Base-by-base conservation (phyloP, 2,797 vertebrate species). In the Emys orbicularis region DNA sequence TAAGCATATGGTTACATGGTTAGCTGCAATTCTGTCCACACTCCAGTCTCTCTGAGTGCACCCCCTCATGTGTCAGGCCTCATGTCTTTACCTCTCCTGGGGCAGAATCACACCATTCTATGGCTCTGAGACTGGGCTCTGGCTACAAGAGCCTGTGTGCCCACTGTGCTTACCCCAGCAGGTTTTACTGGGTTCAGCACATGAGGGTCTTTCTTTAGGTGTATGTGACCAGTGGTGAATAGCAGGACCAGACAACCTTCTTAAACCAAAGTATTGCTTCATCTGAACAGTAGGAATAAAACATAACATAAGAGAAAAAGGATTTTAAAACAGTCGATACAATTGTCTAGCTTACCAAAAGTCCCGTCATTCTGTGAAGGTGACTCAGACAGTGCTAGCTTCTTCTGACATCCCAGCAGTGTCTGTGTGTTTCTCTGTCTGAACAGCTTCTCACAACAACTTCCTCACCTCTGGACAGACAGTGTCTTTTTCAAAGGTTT, bases 361-460 rank as follows among this genome's bases (percentile, higher is more conserved):
- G 65, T 19, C n/a, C 19, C 5, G 5, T 9, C 65, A 21, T 37
- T 68, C 82, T 19, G 12, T 4, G 72, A 50, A 3, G 29, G 5
- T 47, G 13, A 56, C 41, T 29, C 1, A 86, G 47, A 61, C 25
- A 11, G 10, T 47, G 0, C 0, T 31, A 54, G 8, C 65, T 15
- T 56, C 74, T 81, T 86, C 16, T 84, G 19, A 5, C 59, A 31
- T 13, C 4, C 93, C 41, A 74, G 4, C 8, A 74, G 7, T 86
- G 5, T 47, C 95, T 94, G 79, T 12, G 92, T 93, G 31, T 10
- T 34, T 68, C 57, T 59, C 52, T 81, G 25, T 27, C 72, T 76
- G 44, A 57, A 76, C 11, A 59, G 27, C 21, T 94, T 88, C 81
- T 81, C 23, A 83, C 6, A 89, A 57, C 8, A 88, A 50, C 9